Evolutionary conservation across 2,113 vertebrate species (phyloP).

Genomic region (Crotalus viridis): DNA sequence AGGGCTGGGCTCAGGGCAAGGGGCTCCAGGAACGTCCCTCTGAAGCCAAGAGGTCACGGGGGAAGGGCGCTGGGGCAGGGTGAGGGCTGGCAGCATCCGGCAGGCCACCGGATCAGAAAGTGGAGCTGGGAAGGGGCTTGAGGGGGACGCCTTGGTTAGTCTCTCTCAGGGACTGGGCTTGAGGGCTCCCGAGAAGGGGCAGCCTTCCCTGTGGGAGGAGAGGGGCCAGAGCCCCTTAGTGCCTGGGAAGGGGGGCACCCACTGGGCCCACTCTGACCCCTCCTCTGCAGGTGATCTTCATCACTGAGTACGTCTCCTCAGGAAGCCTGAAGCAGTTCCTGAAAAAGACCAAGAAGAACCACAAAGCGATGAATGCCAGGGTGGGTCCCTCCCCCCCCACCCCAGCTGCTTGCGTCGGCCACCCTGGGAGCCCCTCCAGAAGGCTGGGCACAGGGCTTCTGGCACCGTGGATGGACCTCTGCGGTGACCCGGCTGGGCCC

Average conservation of each 20-base stretch:
- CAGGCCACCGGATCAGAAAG: not conserved
- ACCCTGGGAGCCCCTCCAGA: not conserved
- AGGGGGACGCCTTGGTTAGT: no score
- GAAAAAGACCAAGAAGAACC: constrained; percentile 99
- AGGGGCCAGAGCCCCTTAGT: not conserved
- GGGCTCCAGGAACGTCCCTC: not conserved
- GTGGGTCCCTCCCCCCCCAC: constrained; percentile 60
- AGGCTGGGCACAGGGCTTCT: not conserved
- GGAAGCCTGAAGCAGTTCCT: constrained; percentile 98
- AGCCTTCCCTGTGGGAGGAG: no score
- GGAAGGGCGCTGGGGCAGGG: not conserved
- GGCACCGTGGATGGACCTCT: not conserved
- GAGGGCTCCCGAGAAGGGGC: no score
- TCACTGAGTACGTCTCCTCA: constrained; percentile 99
- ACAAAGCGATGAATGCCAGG: constrained; percentile 94
- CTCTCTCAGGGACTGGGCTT: no score
- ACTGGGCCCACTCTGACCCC: not conserved
- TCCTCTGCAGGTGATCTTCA: constrained; percentile 91
- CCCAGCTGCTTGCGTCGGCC: not conserved
- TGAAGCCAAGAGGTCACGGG: not conserved
- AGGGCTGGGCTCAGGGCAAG: not conserved
- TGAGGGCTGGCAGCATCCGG: no score
- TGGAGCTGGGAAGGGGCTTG: not conserved
- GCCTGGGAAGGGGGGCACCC: not conserved
- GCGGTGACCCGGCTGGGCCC: not conserved